Percentiles rank a stretch among this genome's conserved stretches.
These are phyloP conservation scores for Leucoraja erinaceus DNA, from an alignment of 2,113 vertebrate genomes.

Conservation along the genomic window DNA sequence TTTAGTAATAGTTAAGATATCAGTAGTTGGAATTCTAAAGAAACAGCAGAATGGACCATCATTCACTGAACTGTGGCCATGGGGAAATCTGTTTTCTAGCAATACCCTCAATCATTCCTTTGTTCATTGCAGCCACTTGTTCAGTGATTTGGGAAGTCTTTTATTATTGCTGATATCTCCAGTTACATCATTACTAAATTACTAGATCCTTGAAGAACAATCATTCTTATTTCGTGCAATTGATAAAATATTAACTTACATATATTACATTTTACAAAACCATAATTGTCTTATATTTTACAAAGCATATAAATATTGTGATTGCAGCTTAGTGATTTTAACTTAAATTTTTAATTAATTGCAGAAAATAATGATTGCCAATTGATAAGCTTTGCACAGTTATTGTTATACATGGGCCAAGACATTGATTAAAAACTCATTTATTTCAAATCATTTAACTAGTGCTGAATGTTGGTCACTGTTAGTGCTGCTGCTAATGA, in stretches of 20 bases:
- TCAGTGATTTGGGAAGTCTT: background rate
- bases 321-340: background rate
- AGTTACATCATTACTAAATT: background rate
- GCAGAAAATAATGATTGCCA: background rate
- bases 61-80: background rate
- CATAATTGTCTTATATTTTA: background rate
- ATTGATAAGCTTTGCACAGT: background rate
- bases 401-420: background rate
- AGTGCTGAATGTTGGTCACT: background rate
- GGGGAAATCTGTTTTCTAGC: background rate
- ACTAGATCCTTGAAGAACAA: background rate
- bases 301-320: background rate
- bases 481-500: background rate
- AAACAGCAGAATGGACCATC: background rate
- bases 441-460: slow-evolving; percentile 4
- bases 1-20: too few species aligned
- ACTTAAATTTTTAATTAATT: background rate
- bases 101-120: background rate
- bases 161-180: background rate
- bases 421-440: background rate
- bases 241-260: background rate
- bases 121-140: background rate
- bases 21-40: background rate
- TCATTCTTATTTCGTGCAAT: background rate
- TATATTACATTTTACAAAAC: background rate